Evolutionary conservation across 2,797 vertebrate species (phyloP).

Genomic region (Alauda arvensis): DNA sequence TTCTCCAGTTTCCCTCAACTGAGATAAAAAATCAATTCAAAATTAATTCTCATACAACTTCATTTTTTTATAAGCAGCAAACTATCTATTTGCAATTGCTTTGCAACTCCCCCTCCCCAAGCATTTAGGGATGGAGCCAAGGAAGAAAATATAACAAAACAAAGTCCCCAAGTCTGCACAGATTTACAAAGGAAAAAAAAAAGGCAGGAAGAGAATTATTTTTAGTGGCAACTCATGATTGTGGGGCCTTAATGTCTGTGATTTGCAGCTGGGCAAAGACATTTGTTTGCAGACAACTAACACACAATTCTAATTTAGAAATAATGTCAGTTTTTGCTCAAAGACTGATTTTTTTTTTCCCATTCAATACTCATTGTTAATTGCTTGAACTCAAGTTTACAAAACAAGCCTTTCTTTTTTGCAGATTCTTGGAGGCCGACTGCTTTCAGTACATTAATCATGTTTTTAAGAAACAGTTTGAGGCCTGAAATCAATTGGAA

Average conservation of each 20-base stretch:
- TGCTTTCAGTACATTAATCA: constrained; percentile 78
- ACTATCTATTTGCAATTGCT: neutral
- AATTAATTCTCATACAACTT: neutral
- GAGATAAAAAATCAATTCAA: neutral
- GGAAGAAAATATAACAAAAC: neutral
- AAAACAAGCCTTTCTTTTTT: constrained; percentile 45
- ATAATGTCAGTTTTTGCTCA: constrained; percentile 32
- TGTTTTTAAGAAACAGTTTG: constrained; percentile 54
- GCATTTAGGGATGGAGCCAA: neutral
- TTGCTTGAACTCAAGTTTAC: constrained; percentile 74
- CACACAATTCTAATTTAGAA: constrained; percentile 35
- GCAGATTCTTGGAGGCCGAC: constrained; percentile 68
- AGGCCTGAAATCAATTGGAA: neutral
- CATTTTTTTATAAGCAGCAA: neutral
- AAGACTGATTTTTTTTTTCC: constrained; percentile 70
- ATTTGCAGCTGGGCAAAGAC: constrained; percentile 21
- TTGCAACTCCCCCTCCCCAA: neutral
- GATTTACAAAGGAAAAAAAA: neutral
- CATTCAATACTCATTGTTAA: constrained; percentile 76
- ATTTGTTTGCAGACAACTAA: neutral
- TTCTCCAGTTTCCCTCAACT: neutral
- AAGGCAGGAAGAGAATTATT: constrained; percentile 1
- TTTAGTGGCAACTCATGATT: neutral
- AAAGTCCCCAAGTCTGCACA: neutral
- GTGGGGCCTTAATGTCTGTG: neutral